A percentile compares a stretch with the other conserved stretches of the same genome.
Conservation (phyloP, 2,113 vertebrate genomes). For the Oreochromis spilurus region DNA sequence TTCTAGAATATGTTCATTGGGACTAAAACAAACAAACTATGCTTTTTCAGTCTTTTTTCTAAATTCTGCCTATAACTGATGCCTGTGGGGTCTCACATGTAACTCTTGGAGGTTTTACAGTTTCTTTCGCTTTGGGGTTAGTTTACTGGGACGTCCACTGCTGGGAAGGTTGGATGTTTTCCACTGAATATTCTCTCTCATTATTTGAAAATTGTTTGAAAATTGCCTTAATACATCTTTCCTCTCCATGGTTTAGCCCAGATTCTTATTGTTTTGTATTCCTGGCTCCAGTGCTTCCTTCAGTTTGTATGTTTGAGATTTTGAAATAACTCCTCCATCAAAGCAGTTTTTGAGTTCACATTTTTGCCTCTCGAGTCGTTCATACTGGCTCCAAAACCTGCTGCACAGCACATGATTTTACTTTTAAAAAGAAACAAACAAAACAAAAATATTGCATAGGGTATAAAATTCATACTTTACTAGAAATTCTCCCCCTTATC, state of each 20-base stretch:
- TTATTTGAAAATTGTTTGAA: not conserved
- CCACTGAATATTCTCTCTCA: not conserved
- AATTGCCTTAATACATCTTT: not conserved
- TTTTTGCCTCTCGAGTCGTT: not conserved
- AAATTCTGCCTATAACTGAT: not conserved
- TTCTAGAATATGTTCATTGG: not conserved
- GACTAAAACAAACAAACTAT: not conserved
- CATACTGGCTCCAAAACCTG: not conserved
- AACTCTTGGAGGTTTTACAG: not conserved
- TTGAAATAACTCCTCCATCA: not conserved
- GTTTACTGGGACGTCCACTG: rapidly evolving
- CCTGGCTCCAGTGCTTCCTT: not conserved
- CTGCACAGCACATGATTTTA: not conserved
- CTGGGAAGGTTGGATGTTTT: not conserved
- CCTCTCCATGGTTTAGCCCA: not conserved
- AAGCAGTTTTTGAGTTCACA: not conserved
- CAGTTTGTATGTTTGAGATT: not conserved
- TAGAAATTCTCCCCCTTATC: not conserved
- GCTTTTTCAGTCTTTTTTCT: not conserved
- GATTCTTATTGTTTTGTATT: not conserved
- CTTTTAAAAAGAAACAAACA: not conserved
- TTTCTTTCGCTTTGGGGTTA: not conserved
- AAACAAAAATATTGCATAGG: too few relatives aligned
- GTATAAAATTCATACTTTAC: not conserved
- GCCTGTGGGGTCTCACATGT: not conserved